These are phyloP conservation scores for Sphenodon punctatus DNA, from an alignment of 2,797 vertebrate species.

Conservation along the genomic window DNA sequence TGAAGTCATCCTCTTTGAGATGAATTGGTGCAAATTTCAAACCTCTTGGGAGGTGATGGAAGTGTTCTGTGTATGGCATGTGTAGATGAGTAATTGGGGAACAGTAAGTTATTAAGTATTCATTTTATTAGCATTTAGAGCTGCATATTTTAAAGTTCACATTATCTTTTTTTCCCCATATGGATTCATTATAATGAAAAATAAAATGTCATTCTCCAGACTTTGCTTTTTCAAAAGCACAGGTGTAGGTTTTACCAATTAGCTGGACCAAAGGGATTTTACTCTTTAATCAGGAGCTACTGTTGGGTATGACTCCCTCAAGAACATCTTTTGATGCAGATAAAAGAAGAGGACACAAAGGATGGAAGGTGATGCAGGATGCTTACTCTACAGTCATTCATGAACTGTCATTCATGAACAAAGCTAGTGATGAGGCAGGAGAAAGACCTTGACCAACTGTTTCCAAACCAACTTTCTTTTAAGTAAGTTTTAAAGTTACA, in stretches of 20 bases:
- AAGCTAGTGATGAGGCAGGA: neutral
- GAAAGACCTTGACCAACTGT: neutral
- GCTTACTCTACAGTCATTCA: neutral
- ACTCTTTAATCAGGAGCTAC: neutral
- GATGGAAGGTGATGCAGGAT: neutral
- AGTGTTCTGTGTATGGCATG: accelerated
- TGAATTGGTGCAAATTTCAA: neutral
- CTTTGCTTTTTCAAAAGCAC: neutral
- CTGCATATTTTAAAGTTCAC: neutral
- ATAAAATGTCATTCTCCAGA: neutral
- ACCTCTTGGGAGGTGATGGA: no score
- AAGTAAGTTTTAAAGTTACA: neutral
- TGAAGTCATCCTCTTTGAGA: neutral
- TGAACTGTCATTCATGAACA: neutral
- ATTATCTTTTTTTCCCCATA: neutral
- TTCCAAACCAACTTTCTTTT: neutral
- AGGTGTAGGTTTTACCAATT: neutral
- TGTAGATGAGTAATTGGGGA: neutral
- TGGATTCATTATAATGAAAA: neutral
- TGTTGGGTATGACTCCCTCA: neutral
- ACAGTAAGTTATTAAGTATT: neutral
- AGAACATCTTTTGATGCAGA: neutral
- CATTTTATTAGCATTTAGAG: neutral
- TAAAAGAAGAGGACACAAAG: neutral
- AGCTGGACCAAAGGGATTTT: neutral